Conservation (phyloP, 1,140 invertebrate genomes). For the Anadara kagoshimensis region DNA sequence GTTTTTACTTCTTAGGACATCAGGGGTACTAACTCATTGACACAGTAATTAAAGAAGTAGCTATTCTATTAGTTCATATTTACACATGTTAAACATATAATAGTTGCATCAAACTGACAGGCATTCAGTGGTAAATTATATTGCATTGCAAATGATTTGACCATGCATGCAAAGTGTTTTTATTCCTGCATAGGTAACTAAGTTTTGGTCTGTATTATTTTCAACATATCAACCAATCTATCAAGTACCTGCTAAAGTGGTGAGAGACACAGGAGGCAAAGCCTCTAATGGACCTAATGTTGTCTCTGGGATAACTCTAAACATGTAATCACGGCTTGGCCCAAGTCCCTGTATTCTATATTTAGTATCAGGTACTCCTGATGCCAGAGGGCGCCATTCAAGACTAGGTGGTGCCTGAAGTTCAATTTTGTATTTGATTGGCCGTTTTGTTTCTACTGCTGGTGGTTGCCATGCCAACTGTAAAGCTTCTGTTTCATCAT, state of each 20-base stretch:
- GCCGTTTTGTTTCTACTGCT: slow-evolving; percentile 18
- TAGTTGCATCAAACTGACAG: too few relatives aligned
- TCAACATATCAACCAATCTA: too few relatives aligned
- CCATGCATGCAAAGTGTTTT: too few relatives aligned
- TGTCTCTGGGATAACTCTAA: slow-evolving; percentile 85
- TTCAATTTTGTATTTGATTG: slow-evolving; percentile 42
- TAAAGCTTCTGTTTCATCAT: slow-evolving; percentile 35
- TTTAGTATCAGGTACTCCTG: slow-evolving; percentile 40
- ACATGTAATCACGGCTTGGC: slow-evolving; percentile 45
- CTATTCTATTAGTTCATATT: too few relatives aligned
- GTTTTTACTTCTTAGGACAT: too few relatives aligned
- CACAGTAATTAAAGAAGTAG: too few relatives aligned
- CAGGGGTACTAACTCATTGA: too few relatives aligned
- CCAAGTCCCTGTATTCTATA: slow-evolving; percentile 41
- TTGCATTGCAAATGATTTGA: too few relatives aligned
- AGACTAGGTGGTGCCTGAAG: slow-evolving; percentile 47
- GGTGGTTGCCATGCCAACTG: slow-evolving; percentile 38
- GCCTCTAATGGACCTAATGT: slow-evolving; percentile 75
- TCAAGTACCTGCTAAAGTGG: slow-evolving; percentile 29
- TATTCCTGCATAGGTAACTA: too few relatives aligned
- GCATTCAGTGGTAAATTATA: too few relatives aligned
- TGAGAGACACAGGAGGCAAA: slow-evolving; percentile 52
- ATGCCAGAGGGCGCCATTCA: slow-evolving; percentile 50
- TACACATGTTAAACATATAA: too few relatives aligned
- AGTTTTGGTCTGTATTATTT: too few relatives aligned